phyloP scores from a whole-genome alignment of 35 echinoderm and acorn worm species.

The Lytechinus variegatus region DNA sequence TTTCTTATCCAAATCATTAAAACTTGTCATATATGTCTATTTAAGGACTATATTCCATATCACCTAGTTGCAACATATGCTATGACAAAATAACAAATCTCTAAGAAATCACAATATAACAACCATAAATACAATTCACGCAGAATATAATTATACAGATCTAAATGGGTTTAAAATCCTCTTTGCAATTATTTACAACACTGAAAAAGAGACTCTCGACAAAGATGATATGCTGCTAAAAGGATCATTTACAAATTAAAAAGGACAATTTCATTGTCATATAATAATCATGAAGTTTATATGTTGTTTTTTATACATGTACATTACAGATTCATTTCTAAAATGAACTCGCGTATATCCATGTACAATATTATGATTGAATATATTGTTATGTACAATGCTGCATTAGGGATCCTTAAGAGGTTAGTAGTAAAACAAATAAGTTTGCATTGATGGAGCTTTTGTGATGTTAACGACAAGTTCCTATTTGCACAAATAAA shows the following conservation, averaged over 20 bases:
- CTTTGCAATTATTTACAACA: neutral
- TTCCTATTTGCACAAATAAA: too few relatives aligned
- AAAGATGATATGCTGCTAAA: neutral
- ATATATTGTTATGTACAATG: neutral
- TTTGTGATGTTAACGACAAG: too few relatives aligned
- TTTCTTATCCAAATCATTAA: neutral
- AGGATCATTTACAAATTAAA: neutral
- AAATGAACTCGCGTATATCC: neutral
- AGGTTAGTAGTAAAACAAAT: neutral
- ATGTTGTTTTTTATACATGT: neutral
- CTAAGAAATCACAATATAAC: neutral
- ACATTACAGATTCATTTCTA: neutral
- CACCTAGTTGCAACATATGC: neutral
- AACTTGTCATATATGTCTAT: neutral
- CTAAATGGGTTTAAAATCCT: neutral
- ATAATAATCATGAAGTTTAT: neutral
- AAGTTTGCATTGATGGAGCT: neutral
- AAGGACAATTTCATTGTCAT: slow-evolving; percentile 19
- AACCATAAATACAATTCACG: neutral
- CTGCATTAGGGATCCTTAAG: neutral
- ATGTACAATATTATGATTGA: neutral
- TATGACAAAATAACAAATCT: neutral
- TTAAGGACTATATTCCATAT: neutral
- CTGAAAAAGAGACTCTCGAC: neutral
- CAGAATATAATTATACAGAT: neutral